Evolutionary conservation across 2,113 vertebrate genomes (phyloP), one percentile per base, ranked within the genome.

Genomic region (Lepidothrix coronata): DNA sequence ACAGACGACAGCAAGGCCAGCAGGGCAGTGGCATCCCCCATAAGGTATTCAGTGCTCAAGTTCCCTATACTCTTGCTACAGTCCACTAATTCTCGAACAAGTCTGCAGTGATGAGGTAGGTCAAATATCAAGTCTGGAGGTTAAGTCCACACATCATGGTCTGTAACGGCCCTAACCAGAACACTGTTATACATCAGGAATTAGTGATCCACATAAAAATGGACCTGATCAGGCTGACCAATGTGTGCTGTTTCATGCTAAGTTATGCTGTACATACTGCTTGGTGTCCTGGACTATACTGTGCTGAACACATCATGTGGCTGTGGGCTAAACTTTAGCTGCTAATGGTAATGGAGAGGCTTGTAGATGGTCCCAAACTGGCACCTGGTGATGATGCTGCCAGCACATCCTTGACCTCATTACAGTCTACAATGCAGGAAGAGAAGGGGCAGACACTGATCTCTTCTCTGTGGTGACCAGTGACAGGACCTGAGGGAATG

Each of bases 401-500:
- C 0, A 0, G 21, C 0, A 2, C 5, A 66, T 9, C 24, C 27
- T 71, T 67, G 13, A 14, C 23, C 58, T 59, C n/a, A 37, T 37
- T 59, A 9, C 15, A 59, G 15, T 59, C 57, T 59, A 37, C 58
- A 59, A 16, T 41, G 39, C 39, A 24, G 23, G 23, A 15, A 59
- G n/a, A 59, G n/a, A 14, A 59, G n/a, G 14, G 58, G n/a, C 9
- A 59, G 23, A 7, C 14, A 37, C 58, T 59, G n/a, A 37, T 17
- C n/a, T 37, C 58, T 59, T 24, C 23, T 17, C 58, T 25, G 23
- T 59, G 22, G 22, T 59, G 22, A 35, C n/a, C 57, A 25, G n/a
- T 59, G 58, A 37, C n/a, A 59, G 10, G 7, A 59, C n/a, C 23
- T 7, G 15, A 59, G 58, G 58, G 23, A 59, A 59, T 17, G n/a